Evolutionary conservation across 2,113 vertebrate genomes (phyloP).

Genomic region (Xiphophorus couchianus): DNA sequence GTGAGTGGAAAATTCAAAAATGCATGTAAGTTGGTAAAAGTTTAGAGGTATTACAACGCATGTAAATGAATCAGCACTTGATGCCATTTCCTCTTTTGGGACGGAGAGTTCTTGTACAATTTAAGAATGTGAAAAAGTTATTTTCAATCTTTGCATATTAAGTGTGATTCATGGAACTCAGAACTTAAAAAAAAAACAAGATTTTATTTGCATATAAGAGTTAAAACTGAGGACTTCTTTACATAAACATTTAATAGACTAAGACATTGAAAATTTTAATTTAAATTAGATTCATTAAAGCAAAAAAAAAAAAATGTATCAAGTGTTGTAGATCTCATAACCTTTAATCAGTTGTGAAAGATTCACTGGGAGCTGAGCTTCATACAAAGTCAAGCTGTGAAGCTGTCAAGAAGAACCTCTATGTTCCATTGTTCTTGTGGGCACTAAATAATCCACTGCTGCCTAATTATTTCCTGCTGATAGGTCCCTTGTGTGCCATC

Average conservation of each 20-base stretch:
- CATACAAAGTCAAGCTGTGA: background rate
- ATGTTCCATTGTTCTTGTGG: background rate
- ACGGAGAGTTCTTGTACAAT: background rate
- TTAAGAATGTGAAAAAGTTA: background rate
- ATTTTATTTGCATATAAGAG: background rate
- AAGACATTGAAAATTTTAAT: background rate
- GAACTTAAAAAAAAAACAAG: background rate
- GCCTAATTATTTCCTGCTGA: conserved; percentile 47
- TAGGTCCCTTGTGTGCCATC: conserved; percentile 5
- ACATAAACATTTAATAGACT: background rate
- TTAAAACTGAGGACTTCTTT: background rate
- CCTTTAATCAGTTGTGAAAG: background rate
- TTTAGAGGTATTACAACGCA: background rate
- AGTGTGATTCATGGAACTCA: background rate
- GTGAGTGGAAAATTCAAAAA: background rate
- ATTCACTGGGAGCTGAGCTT: background rate
- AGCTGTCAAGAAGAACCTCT: background rate
- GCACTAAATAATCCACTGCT: conserved; percentile 8
- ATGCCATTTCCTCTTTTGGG: background rate
- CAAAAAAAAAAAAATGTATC: background rate
- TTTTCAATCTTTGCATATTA: background rate
- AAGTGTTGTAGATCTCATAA: background rate
- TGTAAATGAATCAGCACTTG: background rate
- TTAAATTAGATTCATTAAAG: background rate
- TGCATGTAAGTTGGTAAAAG: background rate